These are phyloP conservation scores for Eurypyga helias DNA, from an alignment of 2,113 vertebrate genomes.

Conservation along the genomic window DNA sequence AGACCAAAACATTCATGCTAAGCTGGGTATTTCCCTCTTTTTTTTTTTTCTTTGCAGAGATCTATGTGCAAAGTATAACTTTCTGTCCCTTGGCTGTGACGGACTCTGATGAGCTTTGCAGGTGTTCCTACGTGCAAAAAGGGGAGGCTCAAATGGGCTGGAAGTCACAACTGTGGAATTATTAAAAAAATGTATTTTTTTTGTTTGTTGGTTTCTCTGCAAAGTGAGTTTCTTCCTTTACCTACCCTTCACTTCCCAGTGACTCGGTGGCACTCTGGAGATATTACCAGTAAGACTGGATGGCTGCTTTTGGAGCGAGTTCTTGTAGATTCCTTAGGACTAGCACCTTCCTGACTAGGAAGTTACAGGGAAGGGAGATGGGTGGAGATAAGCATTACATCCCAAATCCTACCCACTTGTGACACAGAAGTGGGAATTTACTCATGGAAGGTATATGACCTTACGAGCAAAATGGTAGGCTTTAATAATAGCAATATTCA, in stretches of 20 bases:
- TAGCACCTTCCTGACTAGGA: background rate
- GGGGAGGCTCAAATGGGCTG: background rate
- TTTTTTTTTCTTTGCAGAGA: background rate
- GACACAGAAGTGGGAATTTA: background rate
- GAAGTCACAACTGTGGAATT: background rate
- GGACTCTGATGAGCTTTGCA: background rate
- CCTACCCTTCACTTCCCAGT: background rate
- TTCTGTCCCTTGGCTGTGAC: background rate
- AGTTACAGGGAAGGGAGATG: background rate
- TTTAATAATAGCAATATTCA: background rate
- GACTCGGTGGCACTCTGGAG: background rate
- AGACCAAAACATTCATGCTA: background rate
- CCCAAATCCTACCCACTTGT: background rate
- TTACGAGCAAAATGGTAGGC: background rate
- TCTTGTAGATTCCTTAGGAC: background rate
- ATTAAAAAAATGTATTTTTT: rapidly evolving
- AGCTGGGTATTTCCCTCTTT: background rate
- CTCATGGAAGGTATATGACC: background rate
- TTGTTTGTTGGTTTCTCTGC: background rate
- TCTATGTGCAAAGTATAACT: background rate
- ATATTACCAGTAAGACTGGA: background rate
- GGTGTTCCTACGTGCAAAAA: background rate
- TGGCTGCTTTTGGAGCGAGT: background rate
- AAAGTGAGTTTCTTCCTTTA: background rate
- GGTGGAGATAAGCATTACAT: background rate